Evolutionary conservation across 37 sponge, comb jelly and placozoan genomes (phyloP).

Genomic region (Ephydatia muelleri): DNA sequence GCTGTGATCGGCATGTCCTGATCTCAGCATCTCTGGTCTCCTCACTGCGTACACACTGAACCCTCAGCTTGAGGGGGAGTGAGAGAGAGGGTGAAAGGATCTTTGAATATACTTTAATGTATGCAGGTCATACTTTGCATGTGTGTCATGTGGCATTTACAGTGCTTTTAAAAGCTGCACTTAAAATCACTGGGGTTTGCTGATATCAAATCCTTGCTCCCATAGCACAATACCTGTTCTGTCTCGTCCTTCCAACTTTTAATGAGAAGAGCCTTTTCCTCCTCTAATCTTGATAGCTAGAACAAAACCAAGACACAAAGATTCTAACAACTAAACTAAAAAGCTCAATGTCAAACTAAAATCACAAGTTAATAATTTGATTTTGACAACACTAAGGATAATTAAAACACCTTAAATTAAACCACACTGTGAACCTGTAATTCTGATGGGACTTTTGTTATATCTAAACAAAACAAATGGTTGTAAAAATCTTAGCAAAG

Average conservation of each 20-base stretch:
- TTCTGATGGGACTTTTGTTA: too few species aligned
- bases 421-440: too few species aligned
- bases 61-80: not conserved
- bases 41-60: not conserved
- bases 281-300: not conserved
- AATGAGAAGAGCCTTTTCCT: not conserved
- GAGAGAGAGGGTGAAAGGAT: not conserved
- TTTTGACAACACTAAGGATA: too few species aligned
- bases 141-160: too few species aligned
- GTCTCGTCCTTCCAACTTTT: not conserved
- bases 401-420: too few species aligned
- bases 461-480: too few species aligned
- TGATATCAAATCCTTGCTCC: not conserved
- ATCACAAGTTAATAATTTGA: too few species aligned
- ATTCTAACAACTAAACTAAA: too few species aligned
- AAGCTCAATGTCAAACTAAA: too few species aligned
- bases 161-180: too few species aligned
- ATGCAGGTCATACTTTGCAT: not conserved
- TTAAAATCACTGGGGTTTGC: too few species aligned
- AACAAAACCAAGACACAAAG: not conserved
- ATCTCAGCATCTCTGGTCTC: not conserved
- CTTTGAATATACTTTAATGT: not conserved
- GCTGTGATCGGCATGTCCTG: not conserved
- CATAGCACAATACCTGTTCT: not conserved
- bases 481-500: too few species aligned